Conservation (phyloP, 1,140 invertebrate genomes). For the Watersipora subatra region DNA sequence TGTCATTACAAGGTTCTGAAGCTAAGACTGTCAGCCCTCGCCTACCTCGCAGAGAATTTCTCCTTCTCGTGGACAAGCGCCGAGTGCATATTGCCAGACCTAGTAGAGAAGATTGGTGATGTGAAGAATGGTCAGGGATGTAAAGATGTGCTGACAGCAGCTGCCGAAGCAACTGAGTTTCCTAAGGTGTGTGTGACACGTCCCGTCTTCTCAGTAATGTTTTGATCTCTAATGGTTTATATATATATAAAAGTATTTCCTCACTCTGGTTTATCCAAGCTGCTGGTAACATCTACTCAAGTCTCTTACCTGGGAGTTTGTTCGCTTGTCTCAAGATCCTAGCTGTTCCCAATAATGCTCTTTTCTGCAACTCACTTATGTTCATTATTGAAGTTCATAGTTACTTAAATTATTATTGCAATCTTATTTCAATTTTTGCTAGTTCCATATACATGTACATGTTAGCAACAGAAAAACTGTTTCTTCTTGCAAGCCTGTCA, state of each 20-base stretch:
- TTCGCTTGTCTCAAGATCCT: too few relatives aligned
- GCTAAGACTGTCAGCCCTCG: conserved; percentile 61
- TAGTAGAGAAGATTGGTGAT: conserved; percentile 73
- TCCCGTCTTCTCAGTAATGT: background rate
- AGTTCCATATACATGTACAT: too few relatives aligned
- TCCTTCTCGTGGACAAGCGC: conserved; percentile 51
- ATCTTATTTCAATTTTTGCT: too few relatives aligned
- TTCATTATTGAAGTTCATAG: too few relatives aligned
- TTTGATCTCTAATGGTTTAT: background rate
- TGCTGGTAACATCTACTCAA: background rate
- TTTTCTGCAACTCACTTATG: too few relatives aligned
- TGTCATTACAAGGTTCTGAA: conserved; percentile 53
- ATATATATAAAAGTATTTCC: too few relatives aligned
- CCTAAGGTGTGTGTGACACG: conserved; percentile 60
- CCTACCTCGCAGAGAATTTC: conserved; percentile 60
- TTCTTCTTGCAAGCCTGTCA: too few relatives aligned
- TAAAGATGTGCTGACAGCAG: conserved; percentile 55
- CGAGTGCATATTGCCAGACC: conserved; percentile 59
- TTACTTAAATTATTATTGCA: too few relatives aligned
- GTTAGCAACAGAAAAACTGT: too few relatives aligned
- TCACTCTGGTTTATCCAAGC: too few relatives aligned
- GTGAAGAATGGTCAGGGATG: conserved; percentile 59
- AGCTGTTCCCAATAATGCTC: too few relatives aligned
- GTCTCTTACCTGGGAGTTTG: too few relatives aligned
- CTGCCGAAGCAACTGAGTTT: conserved; percentile 62